Evolutionary conservation across 2,888 invertebrate species (phyloP), one percentile per base, ranked within the genome.

Genomic region (Hydrotaea cyrtoneurina): DNA sequence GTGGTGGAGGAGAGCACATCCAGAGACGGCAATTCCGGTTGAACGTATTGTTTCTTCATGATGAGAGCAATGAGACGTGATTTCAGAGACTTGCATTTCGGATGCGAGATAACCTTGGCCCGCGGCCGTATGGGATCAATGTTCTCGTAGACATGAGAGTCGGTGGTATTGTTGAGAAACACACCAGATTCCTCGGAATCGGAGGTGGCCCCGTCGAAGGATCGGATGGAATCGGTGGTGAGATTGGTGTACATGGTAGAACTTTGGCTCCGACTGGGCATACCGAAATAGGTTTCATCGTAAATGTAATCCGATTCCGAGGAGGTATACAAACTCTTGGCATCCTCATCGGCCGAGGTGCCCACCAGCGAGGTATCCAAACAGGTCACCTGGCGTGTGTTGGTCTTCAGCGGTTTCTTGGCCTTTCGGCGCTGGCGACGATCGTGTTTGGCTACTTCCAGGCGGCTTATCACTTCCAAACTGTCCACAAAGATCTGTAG

Each of bases 401-500:
- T 72, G 11, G 23, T 17, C 39, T 8, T 21, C 17, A n/a, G 26
- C 36, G 5, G 13, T 23, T 55, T 50, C 76, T 76, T 19, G 39
- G 39, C 13, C 39, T 39, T 39, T n/a, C 31, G 5, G 1, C 39
- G 39, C n/a, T 55, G 36, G 2, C 78, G 83, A 0, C 75, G 62
- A 26, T 82, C 78, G 19, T 82, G 66, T 46, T 62, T 69, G 15
- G 80, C 59, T 1, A 83, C 79, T 31, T 90, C 88, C n/a, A 90
- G 64, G 3, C 89, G 88, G 1, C 87, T 64, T 15, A 90, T 89
- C 0, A 87, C 89, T 73, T 90, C 91, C 50, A 90, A 72, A 43
- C 89, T 89, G 55, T 90, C 89, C 0, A 90, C 84, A 74, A 91
- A 91, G 0, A 90, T 71, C 0, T 72, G n/a, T n/a, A 90, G 78